Evolutionary conservation across 2,113 vertebrate genomes (phyloP), one percentile per base, ranked within the genome.

Genomic region (Lipophrys pholis): DNA sequence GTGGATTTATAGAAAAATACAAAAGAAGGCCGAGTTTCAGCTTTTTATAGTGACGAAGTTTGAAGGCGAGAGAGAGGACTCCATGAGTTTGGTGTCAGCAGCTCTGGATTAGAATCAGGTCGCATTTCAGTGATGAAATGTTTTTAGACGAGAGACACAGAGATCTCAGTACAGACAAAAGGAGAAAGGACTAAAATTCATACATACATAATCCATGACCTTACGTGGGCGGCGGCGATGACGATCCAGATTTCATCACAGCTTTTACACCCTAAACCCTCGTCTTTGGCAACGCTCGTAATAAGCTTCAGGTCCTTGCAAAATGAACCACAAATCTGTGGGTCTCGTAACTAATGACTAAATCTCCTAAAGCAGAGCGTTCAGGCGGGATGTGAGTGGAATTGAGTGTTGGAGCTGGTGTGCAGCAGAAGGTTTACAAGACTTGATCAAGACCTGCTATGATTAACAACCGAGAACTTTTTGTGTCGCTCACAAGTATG

Each of bases 181-280:
- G 21, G 55, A 42, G 42, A 38, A 42, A 11, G 49, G n/a, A 17
- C 12, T 15, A 17, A 39, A 5, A 15, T 39, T 7, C 1, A 12
- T 11, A 9, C 51, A 14, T 70, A 6, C 66, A 61, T 55, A 72
- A 60, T 73, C 72, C 76, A 78, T 60, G 49, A 55, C 21, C 1
- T 21, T 5, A 3, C 3, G 54, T 78, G 49, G 38, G 61, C 12
- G 38, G 16, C 16, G 12, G 12, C 49, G 17, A 3, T n/a, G 40
- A 43, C 51, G 51, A 15, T 35, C 51, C 63, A 58, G 56, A 41
- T 76, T 11, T 11, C 11, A 62, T 48, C 62, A 54, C 54, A 11
- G 42, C 41, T 8, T 42, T 21, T 14, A 11, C 15, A 14, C 12
- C 7, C 36, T 10, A 3, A 15, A 15, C 3, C 12, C 11, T 38